Base-by-base conservation (phyloP, 2,113 vertebrate genomes). In the Nothoprocta pentlandii region DNA sequence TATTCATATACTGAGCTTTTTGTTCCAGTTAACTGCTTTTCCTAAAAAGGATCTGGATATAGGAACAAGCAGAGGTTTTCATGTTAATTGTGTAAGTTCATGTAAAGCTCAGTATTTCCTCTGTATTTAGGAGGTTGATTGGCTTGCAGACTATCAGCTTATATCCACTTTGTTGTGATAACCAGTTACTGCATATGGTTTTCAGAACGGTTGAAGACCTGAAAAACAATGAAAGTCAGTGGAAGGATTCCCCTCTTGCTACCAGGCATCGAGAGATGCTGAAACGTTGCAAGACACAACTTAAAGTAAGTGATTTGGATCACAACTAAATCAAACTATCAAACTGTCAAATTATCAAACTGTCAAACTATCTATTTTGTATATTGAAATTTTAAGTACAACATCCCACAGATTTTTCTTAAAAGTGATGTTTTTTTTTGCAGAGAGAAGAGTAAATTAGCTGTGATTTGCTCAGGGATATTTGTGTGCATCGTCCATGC, bases 201-300 rank as follows among this genome's bases (percentile, higher is more conserved):
- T 88, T 68, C 95, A 99, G 99, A 97, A 99, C 99, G 59, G 99
- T 99, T 83, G 99, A 99, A 94, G 99, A 99, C 97, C 94, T 99
- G 95, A 99, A 99, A 95, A 99, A 99, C 96, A 99, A 99, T 78
- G 99, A 99, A 95, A 99, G 97, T 83, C 99, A 99, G 16, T 99
- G 99, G 99, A 99, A 99, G 94, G 99, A 99, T 94, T 99, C 99
- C 61, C 99, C 99, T 0, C 96, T 99, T 85, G 99, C 99, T 34
- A 98, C 98, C 54, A 97, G 99, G 95, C 99, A 99, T 96, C 98
- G 99, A 34, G 99, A 99, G 91, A 99, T 99, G 99, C 97, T 99
- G 70, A 99, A 99, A 83, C 98, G 99, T 66, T 99, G 99, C 98
- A 99, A 99, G 98, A 99, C 99, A 21, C 99, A 99, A 96, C 98